Base-by-base conservation (phyloP, 1,140 invertebrate genomes). In the Bradynema listronoti region DNA sequence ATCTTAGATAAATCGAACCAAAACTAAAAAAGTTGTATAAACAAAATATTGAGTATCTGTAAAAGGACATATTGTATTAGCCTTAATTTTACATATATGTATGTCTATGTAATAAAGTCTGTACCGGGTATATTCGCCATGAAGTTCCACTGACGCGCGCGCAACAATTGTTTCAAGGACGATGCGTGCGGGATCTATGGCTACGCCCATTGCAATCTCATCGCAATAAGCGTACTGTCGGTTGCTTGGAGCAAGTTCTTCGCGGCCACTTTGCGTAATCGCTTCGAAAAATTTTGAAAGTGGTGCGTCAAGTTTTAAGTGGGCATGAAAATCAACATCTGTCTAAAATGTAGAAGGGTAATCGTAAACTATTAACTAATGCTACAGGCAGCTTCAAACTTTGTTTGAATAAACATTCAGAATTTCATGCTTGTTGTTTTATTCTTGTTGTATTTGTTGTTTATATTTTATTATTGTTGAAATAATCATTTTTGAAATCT, bases 171-270 rank as follows among this genome's bases (percentile, higher is more conserved):
- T 34, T 27, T 78, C 65, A 1, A 42, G 29, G n/a, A 78, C 71
- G 4, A 75, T 54, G 30, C 41, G 33, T 14, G 64, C 69, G 19
- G 60, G 60, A 36, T 62, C 56, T 7, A 75, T 75, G n/a, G 72
- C 73, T 4, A 58, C 59, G 7, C 69, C 66, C 5, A 75, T 63
- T 39, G 72, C 69, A 27, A 75, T 73, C 47, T 75, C 27, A 39
- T 75, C 73, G 34, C 73, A 75, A 47, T 69, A 75, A 1, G 69
- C 64, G 47, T 54, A 75, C 45, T 75, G 73, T 0, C 66, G 50
- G 7, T 52, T 59, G 32, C 41, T 58, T 24, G 30, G 29, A 9
- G 56, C 65, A 14, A 73, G 42, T 2, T 51, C 53, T 25, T 50
- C 36, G 9, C 72, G 64, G 4, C 71, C 74, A 42, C 50, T 39